Evolutionary conservation across 2,113 vertebrate genomes (phyloP).

Genomic region (chimpanzee (Pan troglodytes)): DNA sequence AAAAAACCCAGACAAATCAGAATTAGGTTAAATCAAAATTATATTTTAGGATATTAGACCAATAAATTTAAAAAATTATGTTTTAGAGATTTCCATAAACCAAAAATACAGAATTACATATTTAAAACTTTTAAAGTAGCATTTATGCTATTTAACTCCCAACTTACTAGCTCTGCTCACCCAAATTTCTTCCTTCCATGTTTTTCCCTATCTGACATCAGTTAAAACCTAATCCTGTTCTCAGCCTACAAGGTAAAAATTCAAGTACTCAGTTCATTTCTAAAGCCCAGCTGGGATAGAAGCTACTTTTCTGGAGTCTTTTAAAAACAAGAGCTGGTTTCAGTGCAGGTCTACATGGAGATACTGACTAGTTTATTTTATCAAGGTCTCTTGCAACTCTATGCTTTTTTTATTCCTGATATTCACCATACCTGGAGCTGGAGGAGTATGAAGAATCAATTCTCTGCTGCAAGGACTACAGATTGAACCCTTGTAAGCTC

Average conservation of each 20-base stretch:
- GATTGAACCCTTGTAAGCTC: slow-evolving; percentile 89
- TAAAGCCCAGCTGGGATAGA: background rate
- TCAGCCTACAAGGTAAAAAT: background rate
- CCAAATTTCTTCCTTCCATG: background rate
- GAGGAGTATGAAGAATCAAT: slow-evolving; percentile 90
- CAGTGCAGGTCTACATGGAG: background rate
- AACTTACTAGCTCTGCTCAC: background rate
- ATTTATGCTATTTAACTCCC: background rate
- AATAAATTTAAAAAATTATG: background rate
- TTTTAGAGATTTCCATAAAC: background rate
- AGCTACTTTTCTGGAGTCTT: background rate
- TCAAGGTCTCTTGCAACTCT: background rate
- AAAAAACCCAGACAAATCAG: background rate
- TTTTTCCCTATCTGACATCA: background rate
- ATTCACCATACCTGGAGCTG: slow-evolving; percentile 90
- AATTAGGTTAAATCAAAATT: background rate
- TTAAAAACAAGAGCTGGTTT: background rate
- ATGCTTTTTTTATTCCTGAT: rapidly evolving
- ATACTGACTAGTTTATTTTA: background rate
- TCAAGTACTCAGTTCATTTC: background rate
- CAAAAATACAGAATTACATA: background rate
- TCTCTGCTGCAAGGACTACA: slow-evolving; percentile 93
- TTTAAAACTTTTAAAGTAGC: background rate
- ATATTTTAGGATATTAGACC: background rate
- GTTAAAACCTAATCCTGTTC: slow-evolving; percentile 13